phyloP scores from a whole-genome alignment of 2,113 vertebrate species.

The Thryonomys swinderianus region DNA sequence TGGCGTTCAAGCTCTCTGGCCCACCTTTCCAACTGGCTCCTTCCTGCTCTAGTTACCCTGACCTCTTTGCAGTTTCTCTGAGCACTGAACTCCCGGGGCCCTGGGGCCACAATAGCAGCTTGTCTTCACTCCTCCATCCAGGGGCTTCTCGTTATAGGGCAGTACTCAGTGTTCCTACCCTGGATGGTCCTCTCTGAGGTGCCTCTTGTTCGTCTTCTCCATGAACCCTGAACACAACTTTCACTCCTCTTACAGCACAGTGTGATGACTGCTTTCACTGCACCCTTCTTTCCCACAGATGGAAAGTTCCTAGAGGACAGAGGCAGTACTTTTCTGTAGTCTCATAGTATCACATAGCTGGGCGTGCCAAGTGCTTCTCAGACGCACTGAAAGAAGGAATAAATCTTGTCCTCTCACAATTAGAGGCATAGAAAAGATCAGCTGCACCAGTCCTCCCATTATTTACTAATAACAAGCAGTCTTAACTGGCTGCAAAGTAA shows the following conservation, averaged over 20 bases:
- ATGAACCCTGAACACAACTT: rapidly evolving
- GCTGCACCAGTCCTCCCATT: conserved; percentile 60
- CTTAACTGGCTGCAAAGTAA: conserved; percentile 48
- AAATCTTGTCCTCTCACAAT: conserved; percentile 67
- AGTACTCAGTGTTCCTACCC: neutral
- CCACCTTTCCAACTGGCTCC: neutral
- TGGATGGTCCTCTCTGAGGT: neutral
- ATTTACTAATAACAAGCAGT: conserved; percentile 72
- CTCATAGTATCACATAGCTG: neutral
- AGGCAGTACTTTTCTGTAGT: too few relatives aligned
- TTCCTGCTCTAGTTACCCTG: neutral
- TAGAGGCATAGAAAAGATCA: conserved; percentile 35
- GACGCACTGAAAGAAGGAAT: conserved; percentile 34
- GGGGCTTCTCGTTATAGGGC: neutral
- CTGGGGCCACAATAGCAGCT: neutral
- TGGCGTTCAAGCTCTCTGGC: neutral
- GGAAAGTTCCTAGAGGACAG: neutral
- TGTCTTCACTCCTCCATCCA: neutral
- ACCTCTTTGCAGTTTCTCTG: neutral
- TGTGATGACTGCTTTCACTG: neutral
- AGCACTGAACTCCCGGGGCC: rapidly evolving
- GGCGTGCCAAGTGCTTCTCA: neutral
- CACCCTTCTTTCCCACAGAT: rapidly evolving
- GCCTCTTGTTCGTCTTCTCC: rapidly evolving
- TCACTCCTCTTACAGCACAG: rapidly evolving